Evolutionary conservation across 1,140 invertebrate genomes (phyloP).

Genomic region (Lepeophtheirus salmonis): DNA sequence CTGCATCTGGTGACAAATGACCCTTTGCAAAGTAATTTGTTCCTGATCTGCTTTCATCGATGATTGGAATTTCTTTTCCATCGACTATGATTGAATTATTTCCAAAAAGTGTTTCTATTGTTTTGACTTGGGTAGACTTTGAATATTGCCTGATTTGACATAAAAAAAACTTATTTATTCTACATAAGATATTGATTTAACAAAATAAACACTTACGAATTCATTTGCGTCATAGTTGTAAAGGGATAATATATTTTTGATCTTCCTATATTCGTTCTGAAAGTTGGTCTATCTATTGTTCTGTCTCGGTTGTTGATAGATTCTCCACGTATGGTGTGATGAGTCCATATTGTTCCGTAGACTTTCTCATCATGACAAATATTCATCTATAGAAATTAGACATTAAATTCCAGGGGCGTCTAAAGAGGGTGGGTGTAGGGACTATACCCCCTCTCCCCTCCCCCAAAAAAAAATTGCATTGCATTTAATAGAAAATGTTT

Average conservation of each 20-base stretch:
- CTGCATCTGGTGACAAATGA: constrained; percentile 23
- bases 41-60: not conserved
- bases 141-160: not conserved
- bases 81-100: not conserved
- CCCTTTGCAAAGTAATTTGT: constrained; percentile 19
- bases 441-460: too few relatives aligned
- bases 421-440: too few relatives aligned
- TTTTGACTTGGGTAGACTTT: not conserved
- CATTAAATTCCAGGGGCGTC: too few relatives aligned
- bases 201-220: not conserved
- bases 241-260: not conserved
- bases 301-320: constrained; percentile 14
- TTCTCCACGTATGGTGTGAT: constrained; percentile 4
- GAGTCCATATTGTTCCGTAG: constrained; percentile 17
- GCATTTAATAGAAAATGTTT: too few relatives aligned
- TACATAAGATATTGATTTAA: not conserved
- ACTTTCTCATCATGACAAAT: constrained; percentile 8
- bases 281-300: constrained; percentile 4
- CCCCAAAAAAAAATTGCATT: too few relatives aligned
- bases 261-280: constrained; percentile 1
- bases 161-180: not conserved
- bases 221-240: not conserved
- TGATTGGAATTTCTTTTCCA: not conserved
- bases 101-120: not conserved
- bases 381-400: not conserved